Evolutionary conservation across 1,140 invertebrate species (phyloP).

Genomic region (Semibalanus balanoides): DNA sequence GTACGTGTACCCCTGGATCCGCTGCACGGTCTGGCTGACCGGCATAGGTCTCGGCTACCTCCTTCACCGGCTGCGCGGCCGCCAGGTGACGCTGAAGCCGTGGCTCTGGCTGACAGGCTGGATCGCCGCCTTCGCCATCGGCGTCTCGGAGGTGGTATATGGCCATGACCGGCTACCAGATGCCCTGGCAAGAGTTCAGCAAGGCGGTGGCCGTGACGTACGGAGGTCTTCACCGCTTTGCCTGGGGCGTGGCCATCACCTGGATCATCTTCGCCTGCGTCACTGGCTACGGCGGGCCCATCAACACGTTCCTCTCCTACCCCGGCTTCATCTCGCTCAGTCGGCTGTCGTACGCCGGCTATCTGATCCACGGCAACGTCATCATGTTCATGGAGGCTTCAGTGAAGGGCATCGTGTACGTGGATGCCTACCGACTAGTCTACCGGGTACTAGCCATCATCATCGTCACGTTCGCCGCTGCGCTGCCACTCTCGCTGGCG

Average conservation of each 20-base stretch:
- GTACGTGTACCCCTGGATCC: conserved; percentile 9
- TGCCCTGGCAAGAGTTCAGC: background rate
- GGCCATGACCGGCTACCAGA: conserved; percentile 12
- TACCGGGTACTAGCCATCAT: background rate
- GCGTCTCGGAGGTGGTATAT: conserved; percentile 15
- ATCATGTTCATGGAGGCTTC: background rate
- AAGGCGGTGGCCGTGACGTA: conserved; percentile 38
- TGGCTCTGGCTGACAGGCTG: conserved; percentile 9
- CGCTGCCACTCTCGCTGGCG: background rate
- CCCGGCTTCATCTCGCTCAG: conserved; percentile 63
- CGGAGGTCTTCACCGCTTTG: conserved; percentile 40
- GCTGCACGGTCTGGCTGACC: conserved; percentile 8
- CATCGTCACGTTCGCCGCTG: background rate
- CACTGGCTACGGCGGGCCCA: no score
- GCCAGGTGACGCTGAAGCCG: background rate
- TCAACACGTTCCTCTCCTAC: conserved; percentile 59
- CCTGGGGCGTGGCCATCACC: conserved; percentile 43
- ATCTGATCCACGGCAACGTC: conserved; percentile 52
- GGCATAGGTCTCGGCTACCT: conserved; percentile 9
- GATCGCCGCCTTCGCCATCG: conserved; percentile 10
- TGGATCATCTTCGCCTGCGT: conserved; percentile 66
- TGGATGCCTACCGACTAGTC: background rate
- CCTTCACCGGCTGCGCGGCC: background rate
- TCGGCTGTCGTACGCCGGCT: conserved; percentile 75
- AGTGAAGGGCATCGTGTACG: background rate